Base-by-base conservation (phyloP, 1,140 invertebrate species). In the Whitmania pigra region DNA sequence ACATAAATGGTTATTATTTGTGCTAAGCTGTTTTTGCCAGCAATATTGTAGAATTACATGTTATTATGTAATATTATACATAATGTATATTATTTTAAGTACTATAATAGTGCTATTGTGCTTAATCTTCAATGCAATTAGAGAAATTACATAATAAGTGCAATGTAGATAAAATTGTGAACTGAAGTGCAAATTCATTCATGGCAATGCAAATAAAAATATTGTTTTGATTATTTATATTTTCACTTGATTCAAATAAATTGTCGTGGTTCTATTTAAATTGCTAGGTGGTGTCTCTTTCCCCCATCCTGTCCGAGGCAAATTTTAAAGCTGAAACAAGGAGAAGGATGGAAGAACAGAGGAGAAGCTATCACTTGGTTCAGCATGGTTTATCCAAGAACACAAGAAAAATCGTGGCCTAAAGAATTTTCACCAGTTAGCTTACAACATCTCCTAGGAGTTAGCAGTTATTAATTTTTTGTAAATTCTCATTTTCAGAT, bases 331-430 rank as follows among this genome's bases (percentile, higher is more conserved):
- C 91, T 97, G 4, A 89, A 88, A 29, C 87, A 88, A 67, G 83
- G 85, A 11, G 90, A 96, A 80, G 94, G 93, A 54, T 93, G 94
- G 0, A 97, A 96, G 80, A 94, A 99, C 79, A 87, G 90, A 71
- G 94, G 97, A 81, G 96, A 99, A 85, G 96, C 95, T 71, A 90
- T 97, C 53, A 97, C 94, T 5, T 99, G 96, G 97, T 99, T 99
- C 80, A 89, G 87, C 76, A 84, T 93, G 53, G 91, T 99, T 78
- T 99, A 98, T 85, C 94, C 94, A n/a, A 88, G 89, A 80, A 96
- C 93, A 40, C 88, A 95, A 81, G 82, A 88, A 72, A 87, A 90
- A 31, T 84, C 86, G 22, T 99, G 95, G 95, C 94, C 94, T 53
- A 83, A 88, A 78, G 88, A 97, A 80, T 97, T 87, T 82, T 88